Evolutionary conservation across 2,888 invertebrate genomes (phyloP).

Genomic region (Dryobota labecula): DNA sequence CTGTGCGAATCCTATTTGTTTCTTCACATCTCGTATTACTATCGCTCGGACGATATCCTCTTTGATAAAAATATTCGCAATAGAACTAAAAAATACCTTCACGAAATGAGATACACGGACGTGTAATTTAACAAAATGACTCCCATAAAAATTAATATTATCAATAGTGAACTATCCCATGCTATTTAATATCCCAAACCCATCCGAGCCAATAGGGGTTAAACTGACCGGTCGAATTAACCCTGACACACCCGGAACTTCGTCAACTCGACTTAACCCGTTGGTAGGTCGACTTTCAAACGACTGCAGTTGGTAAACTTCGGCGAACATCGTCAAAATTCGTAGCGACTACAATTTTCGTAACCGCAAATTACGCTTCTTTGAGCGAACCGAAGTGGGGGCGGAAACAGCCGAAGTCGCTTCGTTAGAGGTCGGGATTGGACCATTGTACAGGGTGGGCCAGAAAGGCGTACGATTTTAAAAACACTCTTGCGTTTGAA

Average conservation of each 20-base stretch:
- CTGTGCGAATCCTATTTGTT: conserved; percentile 38
- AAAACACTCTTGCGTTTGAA: too few species aligned
- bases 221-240: conserved; percentile 75
- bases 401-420: conserved; percentile 87
- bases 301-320: conserved; percentile 78
- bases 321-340: conserved; percentile 79
- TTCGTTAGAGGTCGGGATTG: conserved; percentile 88
- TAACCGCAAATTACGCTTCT: conserved; percentile 89
- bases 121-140: conserved; percentile 45
- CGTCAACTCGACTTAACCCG: conserved; percentile 76
- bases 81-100: conserved; percentile 11
- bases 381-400: conserved; percentile 82
- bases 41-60: conserved; percentile 14
- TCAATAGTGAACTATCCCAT: conserved; percentile 58
- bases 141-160: conserved; percentile 58
- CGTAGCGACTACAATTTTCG: conserved; percentile 83
- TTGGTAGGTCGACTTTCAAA: conserved; percentile 81
- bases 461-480: too few species aligned
- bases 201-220: conserved; percentile 72
- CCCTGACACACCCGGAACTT: conserved; percentile 75
- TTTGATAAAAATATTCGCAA: conserved; percentile 22
- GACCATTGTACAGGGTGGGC: too few species aligned
- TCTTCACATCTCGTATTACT: conserved; percentile 36
- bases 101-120: conserved; percentile 15
- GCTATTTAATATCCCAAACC: conserved; percentile 67